These are phyloP conservation scores for Danaus melanippus DNA, from an alignment of 1,140 invertebrate genomes.

Conservation along the genomic window DNA sequence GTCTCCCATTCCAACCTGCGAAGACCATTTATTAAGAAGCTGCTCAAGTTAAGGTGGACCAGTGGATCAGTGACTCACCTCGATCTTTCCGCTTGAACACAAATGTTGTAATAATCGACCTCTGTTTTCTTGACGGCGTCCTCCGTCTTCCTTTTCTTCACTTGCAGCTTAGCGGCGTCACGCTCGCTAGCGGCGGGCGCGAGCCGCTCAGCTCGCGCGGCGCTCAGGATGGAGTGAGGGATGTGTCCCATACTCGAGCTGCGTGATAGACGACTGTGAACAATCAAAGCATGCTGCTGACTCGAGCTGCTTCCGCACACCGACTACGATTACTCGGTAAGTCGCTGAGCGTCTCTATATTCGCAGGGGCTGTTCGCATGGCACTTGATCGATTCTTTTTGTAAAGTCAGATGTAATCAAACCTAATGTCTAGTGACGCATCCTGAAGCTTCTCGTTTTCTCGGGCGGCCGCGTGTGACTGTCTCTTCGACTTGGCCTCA, in stretches of 20 bases:
- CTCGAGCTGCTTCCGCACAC: not conserved
- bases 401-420: conserved; percentile 48
- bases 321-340: conserved; percentile 25
- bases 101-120: conserved; percentile 93
- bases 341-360: conserved; percentile 1
- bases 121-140: conserved; percentile 92
- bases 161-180: conserved; percentile 82
- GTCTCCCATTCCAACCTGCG: conserved; percentile 91
- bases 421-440: conserved; percentile 72
- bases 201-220: conserved; percentile 50
- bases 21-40: conserved; percentile 4
- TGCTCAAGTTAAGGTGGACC: not conserved
- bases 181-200: conserved; percentile 57
- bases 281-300: conserved; percentile 12
- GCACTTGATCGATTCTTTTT: conserved; percentile 40
- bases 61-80: conserved; percentile 67
- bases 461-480: conserved; percentile 84
- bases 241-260: conserved; percentile 64
- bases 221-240: conserved; percentile 56
- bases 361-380: conserved; percentile 30
- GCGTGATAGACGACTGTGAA: conserved; percentile 55
- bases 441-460: conserved; percentile 93
- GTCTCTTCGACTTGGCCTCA: conserved; percentile 89
- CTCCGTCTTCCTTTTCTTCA: conserved; percentile 91
- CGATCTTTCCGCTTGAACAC: conserved; percentile 89